Evolutionary conservation across 2,797 vertebrate genomes (phyloP), one percentile per base, ranked within the genome.

Genomic region (Gallinago stenura): DNA sequence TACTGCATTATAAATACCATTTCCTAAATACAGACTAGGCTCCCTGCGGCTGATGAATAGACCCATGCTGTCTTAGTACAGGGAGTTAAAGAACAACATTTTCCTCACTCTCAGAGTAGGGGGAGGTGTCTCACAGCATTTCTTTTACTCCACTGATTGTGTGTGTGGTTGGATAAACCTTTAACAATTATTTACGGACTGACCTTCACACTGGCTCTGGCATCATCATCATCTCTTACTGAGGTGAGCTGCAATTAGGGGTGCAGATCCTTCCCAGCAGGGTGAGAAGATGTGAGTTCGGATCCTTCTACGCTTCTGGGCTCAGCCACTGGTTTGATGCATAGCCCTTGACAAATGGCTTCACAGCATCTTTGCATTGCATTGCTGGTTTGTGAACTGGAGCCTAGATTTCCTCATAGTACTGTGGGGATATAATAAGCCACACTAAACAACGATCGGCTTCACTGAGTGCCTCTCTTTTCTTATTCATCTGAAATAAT

Each of bases 1-100:
- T 16, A 78, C 83, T 90, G 93, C 93, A 91, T 95, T 95, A 95
- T 79, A 95, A 96, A 93, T 84, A 94, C 78, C 73, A 68, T 79
- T 87, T 91, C 93, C 91, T 93, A 95, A 94, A 95, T 57, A 91
- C 73, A 90, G 91, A 7, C 73, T 79, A 62, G 77, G 70, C 39
- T 93, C 39, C 77, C 91, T 22, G 65, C 0, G 1, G 94, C 85
- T 93, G 91, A 87, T 95, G 58, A 91, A 95, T 65, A 96, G 85
- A 93, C 57, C 51, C 20, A 4, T 15, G 76, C 72, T 90, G 58
- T 54, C 82, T 93, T 69, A 48, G 54, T n/a, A 56, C 35, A 53
- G 33, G 35, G 66, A 78, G 39, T 58, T 86, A 81, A 95, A 91
- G 79, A 93, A 65, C 79, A 90, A 66, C 28, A 33, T 70, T 93